Evolutionary conservation across 2,113 vertebrate genomes (phyloP).

Genomic region (Sinosuthora webbiana): DNA sequence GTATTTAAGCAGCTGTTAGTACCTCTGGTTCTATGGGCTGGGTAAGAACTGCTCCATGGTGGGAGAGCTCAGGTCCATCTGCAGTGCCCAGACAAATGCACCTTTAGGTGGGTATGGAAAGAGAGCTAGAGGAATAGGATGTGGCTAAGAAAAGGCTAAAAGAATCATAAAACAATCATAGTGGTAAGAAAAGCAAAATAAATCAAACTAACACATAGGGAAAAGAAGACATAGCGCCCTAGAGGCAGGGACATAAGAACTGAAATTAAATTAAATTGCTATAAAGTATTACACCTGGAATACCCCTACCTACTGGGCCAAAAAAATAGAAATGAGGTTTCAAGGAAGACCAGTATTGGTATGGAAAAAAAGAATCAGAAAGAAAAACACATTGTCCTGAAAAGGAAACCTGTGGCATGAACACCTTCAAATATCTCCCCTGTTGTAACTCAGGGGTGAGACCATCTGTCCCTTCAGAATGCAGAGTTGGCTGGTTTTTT

Average conservation of each 20-base stretch:
- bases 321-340: neutral
- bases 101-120: neutral
- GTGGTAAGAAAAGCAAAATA: neutral
- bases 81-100: neutral
- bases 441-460: neutral
- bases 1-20: neutral
- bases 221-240: neutral
- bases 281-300: neutral
- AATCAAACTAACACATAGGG: neutral
- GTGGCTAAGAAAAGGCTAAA: neutral
- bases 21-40: neutral
- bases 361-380: neutral
- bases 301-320: neutral
- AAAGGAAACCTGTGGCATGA: neutral
- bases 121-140: neutral
- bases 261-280: neutral
- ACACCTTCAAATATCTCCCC: neutral
- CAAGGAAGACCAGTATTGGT: neutral
- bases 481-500: neutral
- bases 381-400: fast-evolving
- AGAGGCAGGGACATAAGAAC: neutral
- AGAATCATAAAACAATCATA: neutral
- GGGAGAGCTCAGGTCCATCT: neutral
- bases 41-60: neutral
- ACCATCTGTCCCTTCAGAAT: neutral